Evolutionary conservation across 2,888 invertebrate genomes (phyloP).

Genomic region (Dolichopus griseipennis): DNA sequence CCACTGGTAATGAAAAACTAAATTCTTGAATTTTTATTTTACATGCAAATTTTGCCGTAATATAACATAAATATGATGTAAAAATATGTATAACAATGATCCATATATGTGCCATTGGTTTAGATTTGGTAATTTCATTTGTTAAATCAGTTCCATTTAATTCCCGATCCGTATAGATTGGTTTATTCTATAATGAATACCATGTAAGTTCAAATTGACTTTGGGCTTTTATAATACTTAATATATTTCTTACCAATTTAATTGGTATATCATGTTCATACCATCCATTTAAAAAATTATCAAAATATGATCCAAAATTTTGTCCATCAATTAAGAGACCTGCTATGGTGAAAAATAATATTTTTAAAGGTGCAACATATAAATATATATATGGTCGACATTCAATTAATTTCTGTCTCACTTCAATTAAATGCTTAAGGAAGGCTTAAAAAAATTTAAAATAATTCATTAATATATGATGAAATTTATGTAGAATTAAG

Average conservation of each 20-base stretch:
- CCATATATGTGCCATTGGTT: constrained; percentile 43
- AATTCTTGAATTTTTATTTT: constrained; percentile 82
- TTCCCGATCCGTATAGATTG: constrained; percentile 15
- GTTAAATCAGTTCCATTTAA: constrained; percentile 12
- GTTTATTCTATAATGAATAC: constrained; percentile 12
- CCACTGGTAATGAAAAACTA: constrained; percentile 76
- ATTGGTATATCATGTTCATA: constrained; percentile 46
- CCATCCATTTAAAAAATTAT: constrained; percentile 46
- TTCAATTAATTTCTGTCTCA: constrained; percentile 46
- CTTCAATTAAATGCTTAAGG: constrained; percentile 24
- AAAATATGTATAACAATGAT: constrained; percentile 57
- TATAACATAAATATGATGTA: constrained; percentile 58
- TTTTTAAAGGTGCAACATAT: constrained; percentile 67
- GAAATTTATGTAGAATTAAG: not conserved
- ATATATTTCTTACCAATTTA: constrained; percentile 44
- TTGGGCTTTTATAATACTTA: not conserved
- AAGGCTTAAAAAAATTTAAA: constrained; percentile 21
- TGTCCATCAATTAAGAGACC: constrained; percentile 49
- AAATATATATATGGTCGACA: constrained; percentile 66
- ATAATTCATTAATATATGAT: not conserved
- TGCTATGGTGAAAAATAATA: constrained; percentile 58
- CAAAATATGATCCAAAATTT: constrained; percentile 41
- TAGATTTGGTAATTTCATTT: constrained; percentile 25
- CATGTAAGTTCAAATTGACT: not conserved
- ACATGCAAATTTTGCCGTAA: constrained; percentile 71